Conservation (phyloP, 2,888 invertebrate species). For the Heliconius aoede region DNA sequence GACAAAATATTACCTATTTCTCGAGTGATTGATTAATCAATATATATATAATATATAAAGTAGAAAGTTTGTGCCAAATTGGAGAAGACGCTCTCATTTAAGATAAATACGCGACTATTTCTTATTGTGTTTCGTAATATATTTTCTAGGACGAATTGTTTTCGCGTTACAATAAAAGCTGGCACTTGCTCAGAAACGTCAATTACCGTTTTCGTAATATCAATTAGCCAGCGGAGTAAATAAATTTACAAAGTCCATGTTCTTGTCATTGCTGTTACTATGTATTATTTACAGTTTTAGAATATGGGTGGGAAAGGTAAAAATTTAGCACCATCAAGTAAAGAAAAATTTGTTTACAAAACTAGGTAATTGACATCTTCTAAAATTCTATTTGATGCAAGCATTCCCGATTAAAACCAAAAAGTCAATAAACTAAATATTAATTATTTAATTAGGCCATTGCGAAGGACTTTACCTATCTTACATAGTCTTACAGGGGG, state of each 20-base stretch:
- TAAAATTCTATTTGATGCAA: not conserved
- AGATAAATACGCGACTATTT: slow-evolving; percentile 1
- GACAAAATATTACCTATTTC: slow-evolving; percentile 13
- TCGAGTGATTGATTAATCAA: slow-evolving; percentile 18
- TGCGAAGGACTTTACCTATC: no score
- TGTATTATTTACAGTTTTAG: not conserved
- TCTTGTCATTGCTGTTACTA: not conserved
- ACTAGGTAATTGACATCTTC: not conserved
- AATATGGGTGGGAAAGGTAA: not conserved
- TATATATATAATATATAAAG: slow-evolving; percentile 19
- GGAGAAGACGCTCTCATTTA: not conserved
- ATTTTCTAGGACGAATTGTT: slow-evolving; percentile 1
- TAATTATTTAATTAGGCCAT: no score
- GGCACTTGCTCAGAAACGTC: not conserved
- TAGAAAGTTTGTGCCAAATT: slow-evolving; percentile 14
- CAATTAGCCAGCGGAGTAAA: not conserved
- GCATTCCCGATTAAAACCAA: no score
- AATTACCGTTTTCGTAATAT: slow-evolving; percentile 4
- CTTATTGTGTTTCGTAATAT: slow-evolving; percentile 6
- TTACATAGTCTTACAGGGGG: no score
- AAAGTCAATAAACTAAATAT: no score
- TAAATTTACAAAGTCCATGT: no score
- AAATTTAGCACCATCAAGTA: not conserved
- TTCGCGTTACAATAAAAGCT: not conserved
- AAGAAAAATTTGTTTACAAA: no score